Conservation (phyloP, 1,140 invertebrate species). For the Aphelinus atriplicis region DNA sequence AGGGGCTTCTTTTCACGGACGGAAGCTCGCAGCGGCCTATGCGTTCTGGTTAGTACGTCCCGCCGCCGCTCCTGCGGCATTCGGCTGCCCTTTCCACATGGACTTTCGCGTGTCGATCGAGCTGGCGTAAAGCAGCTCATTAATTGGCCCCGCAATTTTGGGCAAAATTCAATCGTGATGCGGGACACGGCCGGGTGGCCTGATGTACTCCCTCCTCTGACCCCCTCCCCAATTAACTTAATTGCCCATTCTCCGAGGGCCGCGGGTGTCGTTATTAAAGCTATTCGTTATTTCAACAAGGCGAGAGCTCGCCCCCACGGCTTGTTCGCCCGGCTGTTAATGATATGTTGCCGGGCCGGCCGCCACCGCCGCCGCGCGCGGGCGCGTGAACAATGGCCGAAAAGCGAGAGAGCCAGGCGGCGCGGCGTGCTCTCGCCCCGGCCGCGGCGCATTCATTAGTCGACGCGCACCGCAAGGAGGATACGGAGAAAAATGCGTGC, state of each 20-base stretch:
- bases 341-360: constrained; percentile 14
- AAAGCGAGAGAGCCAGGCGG: constrained; percentile 9
- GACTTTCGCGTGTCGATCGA: no score
- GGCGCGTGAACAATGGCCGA: constrained; percentile 15
- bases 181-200: background rate
- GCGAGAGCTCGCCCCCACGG: background rate
- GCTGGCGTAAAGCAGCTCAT: background rate
- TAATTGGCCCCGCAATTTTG: background rate
- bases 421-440: background rate
- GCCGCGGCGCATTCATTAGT: constrained; percentile 24
- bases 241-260: background rate
- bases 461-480: no score
- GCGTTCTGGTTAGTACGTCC: no score
- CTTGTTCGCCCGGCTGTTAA: constrained; percentile 8
- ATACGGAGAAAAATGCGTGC: no score
- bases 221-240: constrained; percentile 10
- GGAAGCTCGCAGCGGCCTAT: no score
- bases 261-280: constrained; percentile 14
- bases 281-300: constrained; percentile 16
- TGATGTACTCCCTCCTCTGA: background rate
- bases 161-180: no score
- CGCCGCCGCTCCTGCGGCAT: no score
- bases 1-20: no score
- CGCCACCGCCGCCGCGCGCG: background rate
- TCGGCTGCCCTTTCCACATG: no score